Base-by-base conservation (phyloP, 64 coral and sea anemone species). In the Montipora capricornis region DNA sequence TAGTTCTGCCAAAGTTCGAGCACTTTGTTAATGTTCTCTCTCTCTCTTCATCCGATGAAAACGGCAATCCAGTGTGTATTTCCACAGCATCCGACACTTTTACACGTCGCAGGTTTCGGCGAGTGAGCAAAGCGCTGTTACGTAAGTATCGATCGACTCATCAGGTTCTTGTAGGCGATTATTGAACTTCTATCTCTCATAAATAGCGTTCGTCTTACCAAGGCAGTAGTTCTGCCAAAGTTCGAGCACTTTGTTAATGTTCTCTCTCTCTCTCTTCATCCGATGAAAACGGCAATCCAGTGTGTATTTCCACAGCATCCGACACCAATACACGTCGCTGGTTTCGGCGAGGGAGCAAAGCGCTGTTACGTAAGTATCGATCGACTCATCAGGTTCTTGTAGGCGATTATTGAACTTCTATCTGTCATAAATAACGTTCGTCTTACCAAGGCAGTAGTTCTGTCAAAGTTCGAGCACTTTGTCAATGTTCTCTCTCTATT, bases 301-400 rank as follows among this genome's bases (percentile, higher is more conserved):
- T 49, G 76, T 78, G 76, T 5, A 78, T 49, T 50, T 78, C 44
- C 9, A 78, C 5, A 78, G 76, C 76, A 15, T n/a, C n/a, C n/a
- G n/a, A n/a, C n/a, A n/a, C n/a, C n/a, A n/a, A n/a, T n/a, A n/a
- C n/a, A n/a, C n/a, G n/a, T n/a, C n/a, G n/a, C n/a, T n/a, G n/a
- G n/a, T n/a, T n/a, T n/a, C 89, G 4, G 76, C 61, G 20, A 81
- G 64, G 9, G 58, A 81, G 64, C 89, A 47, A 89, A 89, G 73
- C 3, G 29, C 74, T 77, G 87, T 77, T 73, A 73, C 29, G 57
- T 89, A 77, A 2, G 48, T 7, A 0, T 88, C 86, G 53, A 88
- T 67, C 1, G 45, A 52, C 8, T 67, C 86, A 10, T 13, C 76
- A 4, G 11, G 12, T 49, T 78, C 76, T 50, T 78, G 76, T 50